Percentiles rank a stretch among this genome's conserved stretches.
Evolutionary conservation across 2,113 vertebrate genomes (phyloP).

Genomic region (Labrus mixtus): DNA sequence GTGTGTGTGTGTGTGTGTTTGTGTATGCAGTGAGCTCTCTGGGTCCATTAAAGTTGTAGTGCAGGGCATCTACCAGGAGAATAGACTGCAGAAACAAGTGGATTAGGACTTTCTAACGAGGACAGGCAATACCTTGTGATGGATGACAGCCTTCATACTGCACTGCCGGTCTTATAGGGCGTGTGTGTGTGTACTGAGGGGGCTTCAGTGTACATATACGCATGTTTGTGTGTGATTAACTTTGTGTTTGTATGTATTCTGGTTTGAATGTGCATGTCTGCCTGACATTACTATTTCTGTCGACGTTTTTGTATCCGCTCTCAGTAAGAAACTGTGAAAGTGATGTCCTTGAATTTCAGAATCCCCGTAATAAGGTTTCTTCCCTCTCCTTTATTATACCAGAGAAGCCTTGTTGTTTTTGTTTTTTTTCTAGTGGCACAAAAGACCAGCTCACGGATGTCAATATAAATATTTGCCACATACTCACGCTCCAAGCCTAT

Average conservation of each 20-base stretch:
- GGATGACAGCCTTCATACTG: constrained; percentile 75
- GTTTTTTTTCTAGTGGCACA: constrained; percentile 2
- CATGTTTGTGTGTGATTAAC: constrained; percentile 38
- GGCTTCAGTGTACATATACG: constrained; percentile 20
- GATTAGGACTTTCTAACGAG: constrained; percentile 81
- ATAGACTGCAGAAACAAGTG: constrained; percentile 79
- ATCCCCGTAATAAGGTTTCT: constrained; percentile 30
- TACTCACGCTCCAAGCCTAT: constrained; percentile 8
- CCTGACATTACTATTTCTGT: constrained; percentile 27
- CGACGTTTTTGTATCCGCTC: constrained; percentile 10
- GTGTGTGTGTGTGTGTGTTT: not conserved
- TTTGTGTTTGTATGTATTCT: constrained; percentile 34
- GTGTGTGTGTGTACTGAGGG: constrained; percentile 46
- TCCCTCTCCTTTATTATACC: not conserved
- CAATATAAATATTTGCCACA: constrained; percentile 49
- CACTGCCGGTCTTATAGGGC: constrained; percentile 33
- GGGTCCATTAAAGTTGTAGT: constrained; percentile 60
- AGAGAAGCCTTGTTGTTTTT: constrained; percentile 7
- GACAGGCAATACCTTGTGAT: constrained; percentile 80
- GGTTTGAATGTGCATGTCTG: constrained; percentile 30
- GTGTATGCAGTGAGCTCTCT: constrained; percentile 26
- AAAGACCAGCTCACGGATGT: constrained; percentile 30
- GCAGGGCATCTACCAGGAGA: constrained; percentile 65
- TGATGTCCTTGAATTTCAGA: constrained; percentile 49
- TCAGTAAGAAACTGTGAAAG: constrained; percentile 27